Base-by-base conservation (phyloP, 2,113 vertebrate genomes). In the Accipiter virgatus region DNA sequence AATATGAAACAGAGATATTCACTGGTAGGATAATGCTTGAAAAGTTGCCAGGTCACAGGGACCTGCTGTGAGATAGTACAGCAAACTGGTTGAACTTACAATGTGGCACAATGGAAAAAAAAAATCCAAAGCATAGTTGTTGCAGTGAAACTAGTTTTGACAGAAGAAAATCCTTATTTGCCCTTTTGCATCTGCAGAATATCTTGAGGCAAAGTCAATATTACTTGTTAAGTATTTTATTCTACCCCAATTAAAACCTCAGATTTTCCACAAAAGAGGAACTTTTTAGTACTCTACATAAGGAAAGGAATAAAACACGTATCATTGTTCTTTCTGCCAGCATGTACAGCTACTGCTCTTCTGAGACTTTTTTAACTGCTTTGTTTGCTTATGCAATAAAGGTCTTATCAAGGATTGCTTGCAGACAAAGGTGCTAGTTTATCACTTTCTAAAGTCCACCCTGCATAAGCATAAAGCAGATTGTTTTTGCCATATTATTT, bases 331-430 rank as follows among this genome's bases (percentile, higher is more conserved):
- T 94, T 91, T 47, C 48, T 81, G 38, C 32, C 73, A 96, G n/a
- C 68, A 66, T 80, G 58, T 85, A 63, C 2, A 1, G 22, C 58
- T 82, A n/a, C 43, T 67, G 14, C 9, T 90, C 52, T 94, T 78
- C 70, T 91, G 31, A 95, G 83, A 77, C 27, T 72, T 67, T 71
- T 90, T 85, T n/a, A 91, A 53, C 79, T 87, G 67, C 52, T 92
- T 96, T 96, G 59, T 92, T 98, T 97, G 66, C 86, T 93, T 94
- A 67, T 89, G 32, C 43, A 93, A 70, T 94, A 81, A 94, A 78
- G 26, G 29, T 92, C 62, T 94, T 67, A 52, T 80, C 62, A 88
- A 96, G 43, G 22, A 65, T 81, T 81, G 32, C n/a, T 91, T 92
- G 85, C 93, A 82, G 72, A 73, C 80, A 59, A 95, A 93, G 91